Conservation (phyloP, 2,113 vertebrate genomes). For the Anarhynchus alexandrinus region DNA sequence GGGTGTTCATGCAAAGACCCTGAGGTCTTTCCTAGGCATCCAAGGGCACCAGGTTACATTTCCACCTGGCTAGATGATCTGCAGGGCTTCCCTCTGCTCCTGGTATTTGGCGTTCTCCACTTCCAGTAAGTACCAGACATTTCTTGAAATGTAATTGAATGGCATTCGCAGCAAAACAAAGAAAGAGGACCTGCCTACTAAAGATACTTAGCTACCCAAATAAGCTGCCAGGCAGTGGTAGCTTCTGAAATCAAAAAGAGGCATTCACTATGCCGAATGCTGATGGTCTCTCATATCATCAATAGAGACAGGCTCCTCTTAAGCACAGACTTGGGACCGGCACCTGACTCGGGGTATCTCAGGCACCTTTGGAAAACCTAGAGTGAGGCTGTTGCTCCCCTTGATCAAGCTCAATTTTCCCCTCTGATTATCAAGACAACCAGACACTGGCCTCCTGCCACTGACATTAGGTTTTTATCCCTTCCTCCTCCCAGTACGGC, state of each 20-base stretch:
- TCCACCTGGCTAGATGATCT: background rate
- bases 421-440: background rate
- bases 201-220: background rate
- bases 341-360: background rate
- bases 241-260: background rate
- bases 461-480: background rate
- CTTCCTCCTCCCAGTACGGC: accelerated
- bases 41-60: background rate
- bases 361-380: background rate
- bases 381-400: background rate
- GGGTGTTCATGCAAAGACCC: background rate
- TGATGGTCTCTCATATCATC: background rate
- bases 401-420: background rate
- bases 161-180: background rate
- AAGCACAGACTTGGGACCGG: background rate
- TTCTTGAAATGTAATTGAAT: background rate
- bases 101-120: background rate
- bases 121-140: background rate
- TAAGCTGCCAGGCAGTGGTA: background rate
- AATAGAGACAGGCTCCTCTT: background rate
- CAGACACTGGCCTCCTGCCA: background rate
- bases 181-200: background rate
- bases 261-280: background rate
- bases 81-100: background rate
- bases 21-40: background rate